Evolutionary conservation across 2,888 invertebrate species (phyloP).

Genomic region (Gisinianus flammeolus): DNA sequence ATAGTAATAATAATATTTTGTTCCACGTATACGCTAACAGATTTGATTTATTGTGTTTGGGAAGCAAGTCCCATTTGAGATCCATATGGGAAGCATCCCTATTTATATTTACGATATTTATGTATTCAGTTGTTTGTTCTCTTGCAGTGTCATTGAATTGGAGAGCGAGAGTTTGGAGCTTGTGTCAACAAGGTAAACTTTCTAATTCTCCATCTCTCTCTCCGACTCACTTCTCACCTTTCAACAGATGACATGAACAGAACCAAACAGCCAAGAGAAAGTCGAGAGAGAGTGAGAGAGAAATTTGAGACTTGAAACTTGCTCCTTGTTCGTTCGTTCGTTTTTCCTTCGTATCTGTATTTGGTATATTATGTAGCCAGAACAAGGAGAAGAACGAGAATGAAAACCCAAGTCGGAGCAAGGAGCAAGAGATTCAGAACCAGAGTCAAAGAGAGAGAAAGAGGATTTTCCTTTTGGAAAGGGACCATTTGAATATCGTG

Average conservation of each 20-base stretch:
- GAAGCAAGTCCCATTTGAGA: too few species aligned
- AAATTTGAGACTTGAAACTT: background rate
- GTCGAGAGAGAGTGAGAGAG: background rate
- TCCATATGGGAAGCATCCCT: too few species aligned
- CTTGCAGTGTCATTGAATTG: background rate
- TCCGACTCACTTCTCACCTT: slow-evolving; percentile 10
- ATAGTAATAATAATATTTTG: too few species aligned
- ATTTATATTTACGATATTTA: too few species aligned
- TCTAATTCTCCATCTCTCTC: slow-evolving; percentile 8
- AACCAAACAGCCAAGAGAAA: background rate
- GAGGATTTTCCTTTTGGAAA: too few species aligned
- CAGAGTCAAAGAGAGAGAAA: too few species aligned
- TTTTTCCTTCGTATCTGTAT: background rate
- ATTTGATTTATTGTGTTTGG: too few species aligned
- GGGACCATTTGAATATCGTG: too few species aligned
- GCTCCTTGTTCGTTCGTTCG: background rate
- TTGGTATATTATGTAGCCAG: too few species aligned
- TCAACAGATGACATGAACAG: slow-evolving; percentile 16
- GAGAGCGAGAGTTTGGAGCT: background rate
- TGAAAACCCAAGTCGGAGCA: background rate
- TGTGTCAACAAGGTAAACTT: slow-evolving; percentile 12
- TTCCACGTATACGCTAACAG: too few species aligned
- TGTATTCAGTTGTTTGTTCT: background rate
- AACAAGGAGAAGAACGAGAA: too few species aligned
- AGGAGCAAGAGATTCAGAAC: background rate